These are phyloP conservation scores for Drosophila macrospina DNA, from an alignment of 2,888 invertebrate genomes.

Conservation along the genomic window DNA sequence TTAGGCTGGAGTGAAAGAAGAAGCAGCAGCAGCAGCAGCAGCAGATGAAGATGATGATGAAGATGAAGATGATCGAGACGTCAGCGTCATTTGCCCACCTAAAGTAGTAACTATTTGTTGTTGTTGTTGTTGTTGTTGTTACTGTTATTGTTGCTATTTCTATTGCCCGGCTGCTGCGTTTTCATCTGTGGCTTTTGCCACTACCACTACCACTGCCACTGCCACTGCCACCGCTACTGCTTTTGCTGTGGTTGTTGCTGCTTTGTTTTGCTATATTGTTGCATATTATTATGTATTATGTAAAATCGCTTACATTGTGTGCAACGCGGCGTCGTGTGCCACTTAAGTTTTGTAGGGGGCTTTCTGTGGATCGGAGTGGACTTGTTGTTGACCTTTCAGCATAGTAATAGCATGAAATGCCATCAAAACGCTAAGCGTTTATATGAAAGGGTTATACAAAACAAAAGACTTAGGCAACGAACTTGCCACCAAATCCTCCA, in stretches of 20 bases:
- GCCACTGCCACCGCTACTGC: too few relatives aligned
- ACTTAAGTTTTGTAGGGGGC: constrained; percentile 47
- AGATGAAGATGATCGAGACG: constrained; percentile 63
- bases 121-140: constrained; percentile 29
- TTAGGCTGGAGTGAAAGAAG: constrained; percentile 30
- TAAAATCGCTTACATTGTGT: constrained; percentile 74
- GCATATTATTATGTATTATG: constrained; percentile 70
- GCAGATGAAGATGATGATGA: constrained; percentile 40
- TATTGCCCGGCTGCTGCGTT: constrained; percentile 30
- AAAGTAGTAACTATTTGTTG: constrained; percentile 68
- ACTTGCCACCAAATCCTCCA: constrained; percentile 61
- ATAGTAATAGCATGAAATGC: constrained; percentile 42
- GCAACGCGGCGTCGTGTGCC: constrained; percentile 65
- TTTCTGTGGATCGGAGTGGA: constrained; percentile 37
- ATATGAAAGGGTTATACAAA: constrained; percentile 57
- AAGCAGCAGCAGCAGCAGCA: constrained; percentile 16
- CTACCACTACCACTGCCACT: constrained; percentile 6
- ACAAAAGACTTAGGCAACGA: constrained; percentile 80
- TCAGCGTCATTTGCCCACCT: constrained; percentile 57
- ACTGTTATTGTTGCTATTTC: constrained; percentile 17
- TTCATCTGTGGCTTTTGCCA: constrained; percentile 29
- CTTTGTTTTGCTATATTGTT: constrained; percentile 67
- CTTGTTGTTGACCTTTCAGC: constrained; percentile 74
- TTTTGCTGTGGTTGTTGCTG: too few relatives aligned
- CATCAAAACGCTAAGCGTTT: constrained; percentile 52